Evolutionary conservation across 2,888 invertebrate genomes (phyloP).

Genomic region (Drosophila vallismaia): DNA sequence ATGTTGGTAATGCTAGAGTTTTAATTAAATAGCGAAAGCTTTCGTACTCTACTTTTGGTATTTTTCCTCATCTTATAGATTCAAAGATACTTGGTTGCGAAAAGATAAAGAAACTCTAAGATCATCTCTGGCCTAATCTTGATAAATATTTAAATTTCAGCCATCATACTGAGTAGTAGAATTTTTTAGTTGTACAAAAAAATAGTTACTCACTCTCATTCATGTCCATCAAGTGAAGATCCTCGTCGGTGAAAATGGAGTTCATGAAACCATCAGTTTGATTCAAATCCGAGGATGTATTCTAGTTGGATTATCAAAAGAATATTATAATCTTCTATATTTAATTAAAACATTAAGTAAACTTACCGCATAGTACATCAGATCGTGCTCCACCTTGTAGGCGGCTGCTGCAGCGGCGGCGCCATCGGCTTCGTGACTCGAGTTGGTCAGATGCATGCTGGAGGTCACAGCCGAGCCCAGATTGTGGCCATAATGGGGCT

Average conservation of each 20-base stretch:
- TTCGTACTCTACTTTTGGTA: too few relatives aligned
- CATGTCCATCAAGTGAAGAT: constrained; percentile 96
- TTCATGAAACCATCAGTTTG: constrained; percentile 94
- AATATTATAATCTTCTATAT: too few relatives aligned
- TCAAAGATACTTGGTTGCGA: too few relatives aligned
- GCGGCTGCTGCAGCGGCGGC: constrained; percentile 87
- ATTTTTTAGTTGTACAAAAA: too few relatives aligned
- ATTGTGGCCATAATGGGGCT: constrained; percentile 86
- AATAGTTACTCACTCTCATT: constrained; percentile 89
- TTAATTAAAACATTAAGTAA: background rate
- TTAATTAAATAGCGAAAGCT: too few relatives aligned
- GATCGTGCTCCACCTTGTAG: constrained; percentile 91
- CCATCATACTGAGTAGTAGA: too few relatives aligned
- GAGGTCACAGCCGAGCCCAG: constrained; percentile 90
- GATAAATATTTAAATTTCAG: too few relatives aligned
- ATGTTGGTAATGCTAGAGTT: too few relatives aligned
- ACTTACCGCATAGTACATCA: constrained; percentile 92
- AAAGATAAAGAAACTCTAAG: too few relatives aligned
- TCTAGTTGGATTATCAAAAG: constrained; percentile 81
- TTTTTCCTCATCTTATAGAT: too few relatives aligned
- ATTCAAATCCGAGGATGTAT: constrained; percentile 87
- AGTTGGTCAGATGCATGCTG: constrained; percentile 91
- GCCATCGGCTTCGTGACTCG: constrained; percentile 88
- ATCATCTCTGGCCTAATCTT: too few relatives aligned
- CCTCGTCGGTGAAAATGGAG: constrained; percentile 94